phyloP scores from a whole-genome alignment of 2,797 vertebrate genomes.

The Lithobates sylvaticus region DNA sequence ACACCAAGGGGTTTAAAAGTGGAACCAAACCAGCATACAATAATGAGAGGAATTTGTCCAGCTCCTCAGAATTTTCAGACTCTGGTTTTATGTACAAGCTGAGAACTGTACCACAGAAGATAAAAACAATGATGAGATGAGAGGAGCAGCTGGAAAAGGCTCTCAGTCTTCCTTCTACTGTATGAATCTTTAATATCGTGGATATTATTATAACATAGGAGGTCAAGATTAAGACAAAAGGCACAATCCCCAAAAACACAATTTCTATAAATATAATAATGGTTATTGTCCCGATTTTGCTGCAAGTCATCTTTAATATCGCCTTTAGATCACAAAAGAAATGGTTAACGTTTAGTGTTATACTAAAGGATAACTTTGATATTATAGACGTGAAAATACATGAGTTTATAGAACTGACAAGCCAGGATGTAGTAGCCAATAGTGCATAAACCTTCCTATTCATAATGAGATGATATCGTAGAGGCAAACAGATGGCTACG shows the following conservation, averaged over 20 bases:
- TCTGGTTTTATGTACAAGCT: slow-evolving; percentile 1
- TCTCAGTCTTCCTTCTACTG: background rate
- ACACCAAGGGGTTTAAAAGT: slow-evolving; percentile 33
- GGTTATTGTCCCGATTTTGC: background rate
- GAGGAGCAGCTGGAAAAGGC: slow-evolving; percentile 35
- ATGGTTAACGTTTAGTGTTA: slow-evolving; percentile 13
- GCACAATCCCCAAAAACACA: background rate
- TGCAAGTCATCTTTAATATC: background rate
- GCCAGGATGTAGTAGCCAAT: background rate
- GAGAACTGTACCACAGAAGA: slow-evolving; percentile 16
- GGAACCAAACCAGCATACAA: slow-evolving; percentile 11
- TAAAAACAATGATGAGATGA: slow-evolving; percentile 17
- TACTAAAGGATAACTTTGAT: background rate
- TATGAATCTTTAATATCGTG: slow-evolving; percentile 1
- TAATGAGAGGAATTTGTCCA: slow-evolving; percentile 12
- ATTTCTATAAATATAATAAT: background rate
- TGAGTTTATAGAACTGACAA: background rate
- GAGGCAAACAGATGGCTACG: slow-evolving; percentile 27
- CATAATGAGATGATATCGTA: slow-evolving; percentile 15
- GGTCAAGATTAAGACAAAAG: slow-evolving; percentile 1
- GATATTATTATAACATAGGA: slow-evolving; percentile 19
- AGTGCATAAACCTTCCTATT: background rate
- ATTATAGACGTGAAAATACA: background rate
- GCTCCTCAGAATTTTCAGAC: background rate
- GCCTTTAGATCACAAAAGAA: slow-evolving; percentile 12